Evolutionary conservation across 2,113 vertebrate genomes (phyloP).

Genomic region (Porphyrio hochstetteri): DNA sequence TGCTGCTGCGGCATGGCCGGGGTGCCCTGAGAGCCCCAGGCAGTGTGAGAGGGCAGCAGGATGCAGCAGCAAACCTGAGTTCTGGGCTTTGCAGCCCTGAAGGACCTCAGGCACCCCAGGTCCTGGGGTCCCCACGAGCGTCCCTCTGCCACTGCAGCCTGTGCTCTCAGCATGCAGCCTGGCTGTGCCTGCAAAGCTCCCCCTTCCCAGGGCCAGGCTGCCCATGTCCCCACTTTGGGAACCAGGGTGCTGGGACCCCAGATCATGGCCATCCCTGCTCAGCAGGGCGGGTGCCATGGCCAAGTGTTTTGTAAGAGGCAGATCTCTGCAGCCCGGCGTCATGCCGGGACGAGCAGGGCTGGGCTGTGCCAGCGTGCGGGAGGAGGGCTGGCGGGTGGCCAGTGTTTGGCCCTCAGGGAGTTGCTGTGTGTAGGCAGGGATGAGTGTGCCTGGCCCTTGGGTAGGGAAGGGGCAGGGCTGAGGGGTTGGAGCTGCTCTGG

Average conservation of each 20-base stretch:
- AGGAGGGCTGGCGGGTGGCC: not conserved
- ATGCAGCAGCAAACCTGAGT: not conserved
- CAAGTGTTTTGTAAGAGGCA: conserved; percentile 31
- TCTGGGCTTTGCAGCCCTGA: not conserved
- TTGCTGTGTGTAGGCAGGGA: conserved; percentile 20
- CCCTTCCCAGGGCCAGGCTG: not conserved
- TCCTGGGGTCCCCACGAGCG: not conserved
- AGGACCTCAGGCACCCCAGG: not conserved
- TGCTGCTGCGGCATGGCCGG: fast-evolving
- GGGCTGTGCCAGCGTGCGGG: not conserved
- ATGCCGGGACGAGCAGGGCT: not conserved
- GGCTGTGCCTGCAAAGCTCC: not conserved
- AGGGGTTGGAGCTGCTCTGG: not conserved
- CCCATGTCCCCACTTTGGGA: not conserved
- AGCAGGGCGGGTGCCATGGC: fast-evolving
- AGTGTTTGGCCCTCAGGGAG: conserved; percentile 48
- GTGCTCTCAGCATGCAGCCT: not conserved
- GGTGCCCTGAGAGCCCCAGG: not conserved
- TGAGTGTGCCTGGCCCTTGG: not conserved
- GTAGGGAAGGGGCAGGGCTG: conserved; percentile 35
- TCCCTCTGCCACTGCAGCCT: not conserved
- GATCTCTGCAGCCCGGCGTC: not conserved
- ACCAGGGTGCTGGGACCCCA: not conserved
- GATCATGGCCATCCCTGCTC: fast-evolving
- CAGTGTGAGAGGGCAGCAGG: too few relatives aligned